phyloP scores from a whole-genome alignment of 2,113 vertebrate species.

The Neogobius melanostomus region DNA sequence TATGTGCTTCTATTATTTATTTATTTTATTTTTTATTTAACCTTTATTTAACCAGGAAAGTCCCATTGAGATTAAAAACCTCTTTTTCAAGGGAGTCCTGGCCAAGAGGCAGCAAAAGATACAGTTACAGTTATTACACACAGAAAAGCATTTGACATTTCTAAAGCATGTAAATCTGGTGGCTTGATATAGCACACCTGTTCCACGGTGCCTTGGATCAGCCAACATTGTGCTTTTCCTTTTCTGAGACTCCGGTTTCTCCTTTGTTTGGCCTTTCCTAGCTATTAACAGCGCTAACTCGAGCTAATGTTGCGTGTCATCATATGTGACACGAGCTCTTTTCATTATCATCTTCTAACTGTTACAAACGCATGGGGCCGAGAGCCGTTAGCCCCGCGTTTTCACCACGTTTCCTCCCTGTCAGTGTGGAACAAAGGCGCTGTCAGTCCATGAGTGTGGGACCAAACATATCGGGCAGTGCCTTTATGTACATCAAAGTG shows the following conservation, averaged over 20 bases:
- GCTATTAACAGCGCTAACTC: conserved; percentile 25
- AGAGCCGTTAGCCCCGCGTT: conserved; percentile 30
- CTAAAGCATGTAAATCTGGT: conserved; percentile 24
- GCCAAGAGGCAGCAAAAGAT: no score
- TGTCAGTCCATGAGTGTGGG: conserved; percentile 16
- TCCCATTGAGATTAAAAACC: no score
- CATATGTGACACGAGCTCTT: conserved; percentile 50
- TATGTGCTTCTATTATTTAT: conserved; percentile 16
- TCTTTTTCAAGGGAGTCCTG: no score
- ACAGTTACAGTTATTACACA: no score
- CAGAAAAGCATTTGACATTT: conserved; percentile 29
- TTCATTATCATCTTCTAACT: conserved; percentile 43
- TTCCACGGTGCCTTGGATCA: conserved; percentile 26
- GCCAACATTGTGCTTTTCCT: conserved; percentile 36
- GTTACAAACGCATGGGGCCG: conserved; percentile 23
- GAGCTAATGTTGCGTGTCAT: conserved; percentile 54
- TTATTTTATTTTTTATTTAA: no score
- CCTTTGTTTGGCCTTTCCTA: conserved; percentile 23
- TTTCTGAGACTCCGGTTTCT: conserved; percentile 14
- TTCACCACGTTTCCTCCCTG: conserved; percentile 26
- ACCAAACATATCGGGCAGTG: neutral
- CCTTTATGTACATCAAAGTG: conserved; percentile 8
- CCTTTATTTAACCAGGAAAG: no score
- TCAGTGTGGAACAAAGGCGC: conserved; percentile 1
- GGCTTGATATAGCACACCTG: conserved; percentile 58